Base-by-base conservation (phyloP, 2,797 vertebrate genomes). In the Tadarida brasiliensis region DNA sequence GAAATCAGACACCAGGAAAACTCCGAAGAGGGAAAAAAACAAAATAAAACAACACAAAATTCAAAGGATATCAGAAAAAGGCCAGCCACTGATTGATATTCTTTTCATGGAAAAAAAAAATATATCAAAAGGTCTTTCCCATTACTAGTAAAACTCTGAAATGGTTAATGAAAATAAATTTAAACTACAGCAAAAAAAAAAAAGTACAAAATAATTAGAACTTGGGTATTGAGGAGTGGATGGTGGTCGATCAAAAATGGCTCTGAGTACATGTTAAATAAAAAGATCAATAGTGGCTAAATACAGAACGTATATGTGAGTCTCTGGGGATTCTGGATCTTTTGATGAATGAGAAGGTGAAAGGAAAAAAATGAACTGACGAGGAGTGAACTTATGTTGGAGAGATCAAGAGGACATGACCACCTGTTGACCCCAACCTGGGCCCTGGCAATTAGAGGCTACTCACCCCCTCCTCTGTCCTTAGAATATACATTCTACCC, bases 191-290 rank as follows among this genome's bases (percentile, higher is more conserved):
- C 22, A 61, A 63, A 73, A 59, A 9, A 54, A 9, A 86, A 71
- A 68, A 9, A 7, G 2, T 35, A 94, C 47, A 77, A 90, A 90
- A 88, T 92, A 92, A 85, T 86, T 78, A 57, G 56, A 96, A 33
- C 15, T 78, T 92, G 2, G 35, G 59, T 70, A 33, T 8, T 44
- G 28, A 82, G 49, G 20, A 83, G 30, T 24, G 5, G 9, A 57
- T 17, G 26, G 12, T 11, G 4, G 12, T 67, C 24, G 17, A 59
- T 44, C 81, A 24, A 81, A 90, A 57, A 86, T 51, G 9, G 3
- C 20, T 80, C 39, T 35, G 65, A 95, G 28, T 33, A 47, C 5
- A 59, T 65, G 19, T 5, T 90, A 74, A 90, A 61, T 22, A 70
- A 24, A 91, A 91, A 77, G 54, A 90, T 61, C 47, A 74, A 59